Evolutionary conservation across 2,888 invertebrate species (phyloP).

Genomic region (Microplitis manilae): DNA sequence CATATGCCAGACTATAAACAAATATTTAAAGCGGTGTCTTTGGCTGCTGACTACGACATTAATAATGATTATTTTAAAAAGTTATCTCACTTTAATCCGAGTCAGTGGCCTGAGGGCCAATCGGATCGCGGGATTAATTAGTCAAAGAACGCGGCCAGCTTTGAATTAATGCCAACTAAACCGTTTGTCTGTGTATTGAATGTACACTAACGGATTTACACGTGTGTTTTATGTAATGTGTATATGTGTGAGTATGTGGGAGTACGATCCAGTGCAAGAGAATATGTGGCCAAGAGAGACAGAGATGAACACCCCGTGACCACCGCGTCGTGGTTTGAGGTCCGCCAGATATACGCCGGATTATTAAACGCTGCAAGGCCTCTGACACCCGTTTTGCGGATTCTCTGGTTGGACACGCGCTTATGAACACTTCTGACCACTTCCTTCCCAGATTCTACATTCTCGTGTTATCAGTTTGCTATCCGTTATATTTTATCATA

Average conservation of each 20-base stretch:
- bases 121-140: background rate
- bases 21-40: conserved; percentile 65
- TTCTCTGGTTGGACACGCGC: conserved; percentile 58
- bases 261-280: background rate
- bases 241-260: background rate
- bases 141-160: conserved; percentile 8
- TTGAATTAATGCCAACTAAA: conserved; percentile 3
- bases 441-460: conserved; percentile 41
- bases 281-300: conserved; percentile 42
- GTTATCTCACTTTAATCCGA: conserved; percentile 25
- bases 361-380: conserved; percentile 67
- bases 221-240: conserved; percentile 7
- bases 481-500: no score
- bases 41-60: conserved; percentile 50
- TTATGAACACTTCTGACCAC: conserved; percentile 37
- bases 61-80: conserved; percentile 35
- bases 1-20: conserved; percentile 70
- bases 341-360: conserved; percentile 66
- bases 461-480: background rate
- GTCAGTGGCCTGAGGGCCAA: conserved; percentile 2
- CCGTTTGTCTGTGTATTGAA: no score
- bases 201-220: background rate
- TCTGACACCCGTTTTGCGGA: conserved; percentile 64
- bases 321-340: conserved; percentile 67
- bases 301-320: conserved; percentile 53